A percentile compares a stretch with the other conserved stretches of the same genome.
phyloP scores from a whole-genome alignment of 2,888 invertebrate species.

The Marasmarcha lunaedactyla region DNA sequence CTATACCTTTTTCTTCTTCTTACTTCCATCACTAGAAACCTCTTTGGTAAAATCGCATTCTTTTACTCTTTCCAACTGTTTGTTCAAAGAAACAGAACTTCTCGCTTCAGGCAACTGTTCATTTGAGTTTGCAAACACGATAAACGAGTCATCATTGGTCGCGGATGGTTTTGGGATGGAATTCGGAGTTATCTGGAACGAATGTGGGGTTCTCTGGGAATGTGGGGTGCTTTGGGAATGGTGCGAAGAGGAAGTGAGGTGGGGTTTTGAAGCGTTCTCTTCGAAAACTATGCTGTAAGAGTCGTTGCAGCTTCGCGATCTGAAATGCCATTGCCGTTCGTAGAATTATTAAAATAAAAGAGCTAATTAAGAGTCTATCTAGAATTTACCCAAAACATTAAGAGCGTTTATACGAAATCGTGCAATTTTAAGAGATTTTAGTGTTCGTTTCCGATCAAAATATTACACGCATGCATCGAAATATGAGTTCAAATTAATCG shows the following conservation, averaged over 20 bases:
- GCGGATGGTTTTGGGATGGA: constrained; percentile 19
- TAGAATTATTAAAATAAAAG: neutral
- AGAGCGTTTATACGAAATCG: too few relatives aligned
- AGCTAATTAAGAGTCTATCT: neutral
- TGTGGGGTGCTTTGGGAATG: constrained; percentile 8
- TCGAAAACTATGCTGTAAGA: constrained; percentile 59
- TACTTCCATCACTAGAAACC: constrained; percentile 24
- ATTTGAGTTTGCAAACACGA: constrained; percentile 38
- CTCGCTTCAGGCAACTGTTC: constrained; percentile 22
- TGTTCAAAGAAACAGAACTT: constrained; percentile 29
- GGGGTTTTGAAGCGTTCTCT: constrained; percentile 29
- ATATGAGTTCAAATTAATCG: too few relatives aligned
- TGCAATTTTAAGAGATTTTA: too few relatives aligned
- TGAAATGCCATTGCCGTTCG: constrained; percentile 20
- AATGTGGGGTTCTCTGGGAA: constrained; percentile 3
- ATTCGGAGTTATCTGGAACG: neutral
- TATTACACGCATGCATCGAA: too few relatives aligned
- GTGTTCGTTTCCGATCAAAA: too few relatives aligned
- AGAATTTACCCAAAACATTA: too few relatives aligned
- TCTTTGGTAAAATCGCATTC: constrained; percentile 34
- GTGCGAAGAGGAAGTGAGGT: constrained; percentile 9
- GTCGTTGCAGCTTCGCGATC: constrained; percentile 58
- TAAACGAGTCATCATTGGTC: constrained; percentile 43
- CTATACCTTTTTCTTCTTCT: constrained; percentile 29
- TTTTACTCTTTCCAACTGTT: constrained; percentile 39